phyloP scores from a whole-genome alignment of 2,797 vertebrate genomes.

The Amblyraja radiata region DNA sequence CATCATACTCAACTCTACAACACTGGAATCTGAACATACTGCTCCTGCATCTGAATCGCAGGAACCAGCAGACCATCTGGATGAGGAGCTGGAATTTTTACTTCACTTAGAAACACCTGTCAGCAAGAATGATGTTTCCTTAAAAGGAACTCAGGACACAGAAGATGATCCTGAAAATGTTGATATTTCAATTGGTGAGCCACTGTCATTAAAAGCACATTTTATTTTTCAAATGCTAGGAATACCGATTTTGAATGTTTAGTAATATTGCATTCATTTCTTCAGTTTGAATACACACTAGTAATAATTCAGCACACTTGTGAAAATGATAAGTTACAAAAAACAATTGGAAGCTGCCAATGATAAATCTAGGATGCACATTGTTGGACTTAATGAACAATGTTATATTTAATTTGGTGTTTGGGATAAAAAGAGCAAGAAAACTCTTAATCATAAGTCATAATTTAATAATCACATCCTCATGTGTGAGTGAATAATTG shows the following conservation, averaged over 20 bases:
- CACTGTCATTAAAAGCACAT: background rate
- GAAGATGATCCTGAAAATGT: background rate
- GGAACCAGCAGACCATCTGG: constrained; percentile 52
- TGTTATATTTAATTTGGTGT: background rate
- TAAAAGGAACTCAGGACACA: background rate
- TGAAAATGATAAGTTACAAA: background rate
- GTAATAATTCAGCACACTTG: background rate
- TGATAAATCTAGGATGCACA: background rate
- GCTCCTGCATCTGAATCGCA: constrained; percentile 30
- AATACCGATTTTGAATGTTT: background rate
- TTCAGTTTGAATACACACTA: background rate
- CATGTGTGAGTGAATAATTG: background rate
- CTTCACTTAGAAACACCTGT: constrained; percentile 66
- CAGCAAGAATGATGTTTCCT: constrained; percentile 37
- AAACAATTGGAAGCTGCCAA: background rate
- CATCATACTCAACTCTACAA: background rate
- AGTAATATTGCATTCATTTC: background rate
- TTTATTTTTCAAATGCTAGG: background rate
- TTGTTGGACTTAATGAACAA: background rate
- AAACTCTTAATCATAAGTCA: background rate
- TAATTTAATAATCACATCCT: background rate
- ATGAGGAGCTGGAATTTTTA: constrained; percentile 79
- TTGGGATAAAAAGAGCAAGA: background rate
- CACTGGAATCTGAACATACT: background rate
- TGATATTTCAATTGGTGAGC: constrained; percentile 1